These are phyloP conservation scores for Drosophila rufa DNA, from an alignment of 1,140 invertebrate species.

Conservation along the genomic window DNA sequence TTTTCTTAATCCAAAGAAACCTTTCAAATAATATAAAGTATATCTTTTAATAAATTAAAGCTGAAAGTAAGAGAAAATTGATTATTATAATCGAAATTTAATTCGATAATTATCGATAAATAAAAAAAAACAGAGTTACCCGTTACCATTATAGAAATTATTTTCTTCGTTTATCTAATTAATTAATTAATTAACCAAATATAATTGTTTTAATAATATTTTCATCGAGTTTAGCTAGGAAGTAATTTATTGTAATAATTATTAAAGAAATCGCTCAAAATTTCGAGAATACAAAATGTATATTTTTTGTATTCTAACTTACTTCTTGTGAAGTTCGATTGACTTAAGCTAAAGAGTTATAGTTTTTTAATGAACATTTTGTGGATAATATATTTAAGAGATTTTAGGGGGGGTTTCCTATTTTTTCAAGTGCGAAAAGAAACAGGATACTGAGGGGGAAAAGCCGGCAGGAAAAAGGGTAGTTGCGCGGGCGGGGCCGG, in stretches of 20 bases:
- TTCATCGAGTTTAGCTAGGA: background rate
- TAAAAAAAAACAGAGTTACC: background rate
- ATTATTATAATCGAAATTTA: background rate
- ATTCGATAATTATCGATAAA: background rate
- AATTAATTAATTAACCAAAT: no score
- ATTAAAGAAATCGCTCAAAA: background rate
- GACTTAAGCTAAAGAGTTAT: background rate
- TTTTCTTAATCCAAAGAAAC: no score
- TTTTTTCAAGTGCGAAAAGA: conserved; percentile 2
- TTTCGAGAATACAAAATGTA: background rate
- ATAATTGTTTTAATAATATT: background rate
- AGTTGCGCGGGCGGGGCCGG: background rate
- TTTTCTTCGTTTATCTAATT: no score
- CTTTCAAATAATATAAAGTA: no score
- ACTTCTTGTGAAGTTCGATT: background rate
- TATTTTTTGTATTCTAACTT: background rate
- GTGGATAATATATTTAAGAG: background rate
- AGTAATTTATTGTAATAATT: background rate
- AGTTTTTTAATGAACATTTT: no score
- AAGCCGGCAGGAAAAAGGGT: conserved; percentile 8
- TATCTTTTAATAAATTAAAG: no score
- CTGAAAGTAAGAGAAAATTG: no score
- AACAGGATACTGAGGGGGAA: conserved; percentile 1
- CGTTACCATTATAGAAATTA: background rate
- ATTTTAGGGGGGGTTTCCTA: background rate